These are phyloP conservation scores for Lapara coniferarum DNA, from an alignment of 2,888 invertebrate genomes.

Conservation along the genomic window DNA sequence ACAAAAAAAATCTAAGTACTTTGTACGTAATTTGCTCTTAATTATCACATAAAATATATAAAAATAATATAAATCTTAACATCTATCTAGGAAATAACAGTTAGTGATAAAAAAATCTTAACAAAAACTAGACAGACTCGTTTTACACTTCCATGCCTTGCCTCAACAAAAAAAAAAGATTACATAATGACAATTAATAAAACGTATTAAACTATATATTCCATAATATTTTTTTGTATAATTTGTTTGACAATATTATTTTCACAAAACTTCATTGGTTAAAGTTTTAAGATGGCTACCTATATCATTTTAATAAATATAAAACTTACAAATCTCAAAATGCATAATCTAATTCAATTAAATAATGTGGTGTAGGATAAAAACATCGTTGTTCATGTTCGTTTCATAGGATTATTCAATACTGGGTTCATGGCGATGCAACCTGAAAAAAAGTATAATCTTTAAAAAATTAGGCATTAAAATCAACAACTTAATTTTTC, in stretches of 20 bases:
- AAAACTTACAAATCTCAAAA: constrained; percentile 43
- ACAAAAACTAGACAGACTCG: constrained; percentile 26
- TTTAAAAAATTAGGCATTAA: neutral
- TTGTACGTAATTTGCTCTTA: constrained; percentile 56
- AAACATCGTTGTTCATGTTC: constrained; percentile 44
- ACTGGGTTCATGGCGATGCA: constrained; percentile 57
- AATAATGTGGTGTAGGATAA: constrained; percentile 22
- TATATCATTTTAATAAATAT: constrained; percentile 26
- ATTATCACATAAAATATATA: constrained; percentile 27
- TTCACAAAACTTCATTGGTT: neutral
- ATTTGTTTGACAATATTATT: neutral
- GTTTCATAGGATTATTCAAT: constrained; percentile 40
- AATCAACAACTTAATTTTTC: neutral
- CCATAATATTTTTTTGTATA: neutral
- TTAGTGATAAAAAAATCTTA: constrained; percentile 19
- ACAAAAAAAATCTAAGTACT: constrained; percentile 61
- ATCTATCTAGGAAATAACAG: constrained; percentile 22
- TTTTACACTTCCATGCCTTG: constrained; percentile 18
- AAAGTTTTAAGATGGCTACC: constrained; percentile 6
- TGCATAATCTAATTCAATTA: constrained; percentile 27
- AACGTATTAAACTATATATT: neutral
- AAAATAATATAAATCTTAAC: constrained; percentile 26
- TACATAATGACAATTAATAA: neutral
- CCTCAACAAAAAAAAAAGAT: constrained; percentile 30
- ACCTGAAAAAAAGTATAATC: constrained; percentile 53